Conservation (phyloP, 2,113 vertebrate genomes). For the Aegotheles bennettii region DNA sequence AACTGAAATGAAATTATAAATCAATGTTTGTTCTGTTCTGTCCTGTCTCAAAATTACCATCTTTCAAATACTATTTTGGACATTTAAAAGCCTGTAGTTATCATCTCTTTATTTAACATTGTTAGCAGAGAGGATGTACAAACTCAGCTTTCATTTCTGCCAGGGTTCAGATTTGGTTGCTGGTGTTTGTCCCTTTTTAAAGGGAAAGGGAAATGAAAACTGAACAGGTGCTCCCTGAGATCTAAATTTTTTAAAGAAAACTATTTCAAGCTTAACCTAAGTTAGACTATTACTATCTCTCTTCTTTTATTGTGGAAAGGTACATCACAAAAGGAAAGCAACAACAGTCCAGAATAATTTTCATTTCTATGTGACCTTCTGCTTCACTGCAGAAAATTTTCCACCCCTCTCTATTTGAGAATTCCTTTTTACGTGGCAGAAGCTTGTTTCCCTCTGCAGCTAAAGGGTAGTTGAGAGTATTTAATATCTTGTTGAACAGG, state of each 20-base stretch:
- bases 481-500: neutral
- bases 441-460: neutral
- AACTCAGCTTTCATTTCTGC: neutral
- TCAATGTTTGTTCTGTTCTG: neutral
- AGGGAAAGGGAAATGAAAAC: neutral
- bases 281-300: neutral
- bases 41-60: neutral
- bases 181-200: neutral
- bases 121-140: neutral
- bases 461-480: neutral
- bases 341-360: neutral
- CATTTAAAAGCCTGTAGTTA: neutral
- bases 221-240: neutral
- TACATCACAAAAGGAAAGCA: neutral
- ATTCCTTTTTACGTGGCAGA: neutral
- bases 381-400: neutral
- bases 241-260: neutral
- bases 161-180: neutral
- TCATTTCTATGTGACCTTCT: neutral
- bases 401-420: neutral
- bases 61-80: neutral
- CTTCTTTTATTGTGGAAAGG: neutral
- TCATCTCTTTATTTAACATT: neutral
- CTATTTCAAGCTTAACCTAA: neutral
- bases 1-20: neutral